Evolutionary conservation across 2,797 vertebrate species (phyloP).

Genomic region (Tokudaia muenninki): DNA sequence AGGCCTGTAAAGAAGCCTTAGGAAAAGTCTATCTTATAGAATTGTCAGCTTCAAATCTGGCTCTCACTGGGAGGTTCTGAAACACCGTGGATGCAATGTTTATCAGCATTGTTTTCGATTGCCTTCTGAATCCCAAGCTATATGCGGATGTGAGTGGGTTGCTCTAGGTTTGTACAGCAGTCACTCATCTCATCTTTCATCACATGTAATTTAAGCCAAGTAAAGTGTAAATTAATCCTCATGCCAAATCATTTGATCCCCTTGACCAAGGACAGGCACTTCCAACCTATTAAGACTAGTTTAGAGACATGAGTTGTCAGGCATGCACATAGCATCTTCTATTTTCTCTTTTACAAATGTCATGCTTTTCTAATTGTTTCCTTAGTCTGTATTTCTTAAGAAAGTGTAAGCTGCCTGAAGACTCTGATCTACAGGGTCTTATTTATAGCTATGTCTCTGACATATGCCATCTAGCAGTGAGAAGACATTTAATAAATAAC

Average conservation of each 20-base stretch:
- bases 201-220: conserved; percentile 13
- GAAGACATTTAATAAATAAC: conserved; percentile 60
- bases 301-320: not conserved
- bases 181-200: conserved; percentile 50
- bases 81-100: not conserved
- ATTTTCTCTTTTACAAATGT: conserved; percentile 41
- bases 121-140: conserved; percentile 45
- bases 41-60: conserved; percentile 30
- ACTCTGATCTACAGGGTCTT: not conserved
- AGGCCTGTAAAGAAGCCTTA: not conserved
- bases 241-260: conserved; percentile 38
- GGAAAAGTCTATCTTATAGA: not conserved
- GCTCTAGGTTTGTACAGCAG: conserved; percentile 34
- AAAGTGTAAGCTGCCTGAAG: conserved; percentile 29
- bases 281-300: conserved; percentile 8
- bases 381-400: conserved; percentile 24
- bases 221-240: conserved; percentile 26
- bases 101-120: conserved; percentile 34
- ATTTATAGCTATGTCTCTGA: conserved; percentile 46
- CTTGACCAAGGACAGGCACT: conserved; percentile 52
- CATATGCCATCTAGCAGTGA: conserved; percentile 27
- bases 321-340: not conserved
- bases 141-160: conserved; percentile 28
- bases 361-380: conserved; percentile 1
- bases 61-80: not conserved